phyloP scores from a whole-genome alignment of 2,797 vertebrate species.

The Paguma larvata region DNA sequence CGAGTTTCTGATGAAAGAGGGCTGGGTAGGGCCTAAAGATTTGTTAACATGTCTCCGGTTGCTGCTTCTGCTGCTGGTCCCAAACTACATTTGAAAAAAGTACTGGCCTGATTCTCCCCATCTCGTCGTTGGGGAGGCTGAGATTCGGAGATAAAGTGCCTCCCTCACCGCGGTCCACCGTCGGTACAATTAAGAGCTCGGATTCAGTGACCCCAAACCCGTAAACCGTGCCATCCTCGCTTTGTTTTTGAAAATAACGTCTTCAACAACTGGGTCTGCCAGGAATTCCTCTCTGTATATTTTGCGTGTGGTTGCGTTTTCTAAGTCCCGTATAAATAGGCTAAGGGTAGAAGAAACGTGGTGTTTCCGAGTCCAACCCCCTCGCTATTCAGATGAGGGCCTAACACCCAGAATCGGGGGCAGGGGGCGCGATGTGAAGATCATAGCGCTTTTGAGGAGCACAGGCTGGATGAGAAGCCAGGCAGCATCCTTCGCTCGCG shows the following conservation, averaged over 20 bases:
- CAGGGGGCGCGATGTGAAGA: background rate
- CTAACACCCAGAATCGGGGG: background rate
- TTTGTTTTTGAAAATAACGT: slow-evolving; percentile 39
- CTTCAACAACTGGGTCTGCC: slow-evolving; percentile 5
- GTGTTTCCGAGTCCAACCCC: background rate
- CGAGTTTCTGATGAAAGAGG: background rate
- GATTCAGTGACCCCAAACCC: background rate
- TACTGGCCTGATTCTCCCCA: background rate
- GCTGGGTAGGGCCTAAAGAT: background rate
- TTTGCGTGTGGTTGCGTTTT: background rate
- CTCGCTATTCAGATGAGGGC: background rate
- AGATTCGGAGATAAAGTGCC: slow-evolving; percentile 18
- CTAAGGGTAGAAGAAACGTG: background rate
- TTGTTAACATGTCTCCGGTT: background rate
- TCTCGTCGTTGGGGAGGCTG: background rate
- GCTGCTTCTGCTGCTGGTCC: background rate
- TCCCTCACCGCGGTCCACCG: background rate
- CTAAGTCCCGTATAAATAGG: background rate
- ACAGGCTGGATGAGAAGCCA: background rate
- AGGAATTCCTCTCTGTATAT: background rate
- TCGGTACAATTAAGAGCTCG: background rate
- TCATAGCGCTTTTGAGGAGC: background rate
- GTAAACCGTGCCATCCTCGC: background rate
- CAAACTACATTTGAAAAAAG: background rate
- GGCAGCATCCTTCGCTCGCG: background rate